These are phyloP conservation scores for Pseudomyrmex dendroicus DNA, from an alignment of 1,140 invertebrate species.

Conservation along the genomic window DNA sequence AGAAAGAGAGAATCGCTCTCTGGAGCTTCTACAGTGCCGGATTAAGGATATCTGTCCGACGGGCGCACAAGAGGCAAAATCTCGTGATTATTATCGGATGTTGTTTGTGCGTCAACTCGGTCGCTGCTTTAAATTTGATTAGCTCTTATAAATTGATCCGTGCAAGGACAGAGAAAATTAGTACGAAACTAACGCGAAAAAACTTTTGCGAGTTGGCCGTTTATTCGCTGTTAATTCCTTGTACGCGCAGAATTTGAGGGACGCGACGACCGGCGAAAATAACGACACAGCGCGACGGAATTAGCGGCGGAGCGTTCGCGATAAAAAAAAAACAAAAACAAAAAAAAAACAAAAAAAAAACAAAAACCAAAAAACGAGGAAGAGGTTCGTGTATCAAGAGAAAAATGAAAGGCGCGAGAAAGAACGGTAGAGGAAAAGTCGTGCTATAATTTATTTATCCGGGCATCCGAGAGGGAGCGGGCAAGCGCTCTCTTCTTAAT, in stretches of 20 bases:
- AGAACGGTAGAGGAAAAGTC: constrained; percentile 11
- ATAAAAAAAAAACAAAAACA: neutral
- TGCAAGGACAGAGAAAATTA: neutral
- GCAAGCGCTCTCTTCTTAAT: constrained; percentile 25
- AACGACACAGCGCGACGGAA: neutral
- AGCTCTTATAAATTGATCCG: neutral
- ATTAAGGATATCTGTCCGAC: constrained; percentile 28
- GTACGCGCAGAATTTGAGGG: neutral
- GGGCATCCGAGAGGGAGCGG: neutral
- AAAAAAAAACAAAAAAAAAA: neutral
- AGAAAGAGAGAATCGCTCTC: too few species aligned
- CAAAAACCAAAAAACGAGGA: neutral
- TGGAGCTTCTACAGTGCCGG: constrained; percentile 22
- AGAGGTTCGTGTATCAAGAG: neutral
- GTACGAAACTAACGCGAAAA: neutral
- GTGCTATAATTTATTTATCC: constrained; percentile 56
- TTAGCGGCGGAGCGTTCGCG: neutral
- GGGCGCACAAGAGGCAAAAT: neutral
- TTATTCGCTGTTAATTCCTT: neutral
- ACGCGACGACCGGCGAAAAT: neutral
- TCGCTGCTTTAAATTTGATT: constrained; percentile 30
- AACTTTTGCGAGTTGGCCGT: neutral
- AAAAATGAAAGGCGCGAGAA: constrained; percentile 5
- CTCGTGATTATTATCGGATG: constrained; percentile 21
- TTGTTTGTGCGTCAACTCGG: constrained; percentile 16